Conservation (phyloP, 2,888 invertebrate species). For the Ernsta delagoae region DNA sequence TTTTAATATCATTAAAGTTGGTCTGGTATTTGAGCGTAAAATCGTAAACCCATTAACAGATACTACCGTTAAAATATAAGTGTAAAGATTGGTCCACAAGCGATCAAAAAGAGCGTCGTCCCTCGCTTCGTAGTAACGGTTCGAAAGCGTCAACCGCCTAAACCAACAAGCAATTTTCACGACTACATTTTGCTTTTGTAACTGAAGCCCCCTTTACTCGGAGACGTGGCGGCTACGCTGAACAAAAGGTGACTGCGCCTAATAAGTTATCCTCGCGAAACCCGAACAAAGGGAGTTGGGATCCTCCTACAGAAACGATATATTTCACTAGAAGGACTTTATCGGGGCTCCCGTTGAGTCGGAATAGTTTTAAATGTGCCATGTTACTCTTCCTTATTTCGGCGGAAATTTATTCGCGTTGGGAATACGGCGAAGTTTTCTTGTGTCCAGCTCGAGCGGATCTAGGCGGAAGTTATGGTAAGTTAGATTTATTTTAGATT, state of each 20-base stretch:
- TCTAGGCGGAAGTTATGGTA: neutral
- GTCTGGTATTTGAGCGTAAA: too few species aligned
- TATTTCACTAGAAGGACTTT: constrained; percentile 32
- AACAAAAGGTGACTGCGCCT: constrained; percentile 35
- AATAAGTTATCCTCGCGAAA: constrained; percentile 34
- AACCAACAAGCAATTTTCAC: constrained; percentile 32
- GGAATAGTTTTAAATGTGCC: constrained; percentile 37
- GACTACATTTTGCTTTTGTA: constrained; percentile 30
- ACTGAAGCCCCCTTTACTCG: constrained; percentile 29
- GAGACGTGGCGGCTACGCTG: constrained; percentile 16
- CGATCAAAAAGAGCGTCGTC: neutral
- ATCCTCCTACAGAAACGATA: constrained; percentile 20
- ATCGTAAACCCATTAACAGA: too few species aligned
- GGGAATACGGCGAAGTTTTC: constrained; percentile 21
- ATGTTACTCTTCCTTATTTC: constrained; percentile 34
- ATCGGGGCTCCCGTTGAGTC: constrained; percentile 22
- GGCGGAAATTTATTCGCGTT: constrained; percentile 15
- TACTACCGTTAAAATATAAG: too few species aligned
- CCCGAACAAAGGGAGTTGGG: constrained; percentile 24
- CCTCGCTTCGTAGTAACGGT: neutral
- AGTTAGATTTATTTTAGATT: constrained; percentile 12
- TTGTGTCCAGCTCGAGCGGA: constrained; percentile 3
- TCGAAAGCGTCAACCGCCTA: constrained; percentile 9
- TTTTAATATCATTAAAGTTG: too few species aligned
- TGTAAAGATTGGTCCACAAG: too few species aligned